phyloP scores from a whole-genome alignment of 2,797 vertebrate species.

The Chromobotia macracanthus region DNA sequence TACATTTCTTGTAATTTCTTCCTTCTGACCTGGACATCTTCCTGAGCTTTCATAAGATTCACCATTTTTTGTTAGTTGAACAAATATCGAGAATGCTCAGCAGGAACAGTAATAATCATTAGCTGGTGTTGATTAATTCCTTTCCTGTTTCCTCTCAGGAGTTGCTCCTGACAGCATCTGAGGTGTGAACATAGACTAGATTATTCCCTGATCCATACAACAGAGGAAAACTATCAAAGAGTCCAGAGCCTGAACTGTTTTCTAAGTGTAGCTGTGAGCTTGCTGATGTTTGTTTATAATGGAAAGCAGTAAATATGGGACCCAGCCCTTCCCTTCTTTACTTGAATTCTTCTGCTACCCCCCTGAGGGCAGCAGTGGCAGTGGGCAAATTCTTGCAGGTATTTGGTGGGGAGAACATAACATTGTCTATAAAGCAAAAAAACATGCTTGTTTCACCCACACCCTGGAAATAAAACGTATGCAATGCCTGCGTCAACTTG shows the following conservation, averaged over 20 bases:
- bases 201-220: background rate
- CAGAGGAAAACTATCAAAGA: background rate
- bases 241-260: background rate
- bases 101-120: constrained; percentile 14
- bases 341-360: background rate
- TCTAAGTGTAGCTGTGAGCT: background rate
- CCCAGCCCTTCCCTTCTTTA: background rate
- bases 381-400: background rate
- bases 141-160: constrained; percentile 20
- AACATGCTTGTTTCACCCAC: constrained; percentile 11
- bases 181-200: constrained; percentile 48
- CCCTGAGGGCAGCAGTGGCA: background rate
- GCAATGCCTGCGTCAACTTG: background rate
- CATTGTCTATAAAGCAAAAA: background rate
- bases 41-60: background rate
- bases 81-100: background rate
- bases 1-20: background rate
- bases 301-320: background rate
- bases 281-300: background rate
- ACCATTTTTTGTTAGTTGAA: background rate
- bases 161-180: constrained; percentile 32
- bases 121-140: constrained; percentile 40
- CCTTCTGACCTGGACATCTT: background rate
- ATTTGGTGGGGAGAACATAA: background rate
- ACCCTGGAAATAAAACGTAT: constrained; percentile 6